A percentile compares a stretch with the other conserved stretches of the same genome.
These are phyloP conservation scores for Cataglyphis cursor DNA, from an alignment of 2,888 invertebrate genomes.

Conservation along the genomic window DNA sequence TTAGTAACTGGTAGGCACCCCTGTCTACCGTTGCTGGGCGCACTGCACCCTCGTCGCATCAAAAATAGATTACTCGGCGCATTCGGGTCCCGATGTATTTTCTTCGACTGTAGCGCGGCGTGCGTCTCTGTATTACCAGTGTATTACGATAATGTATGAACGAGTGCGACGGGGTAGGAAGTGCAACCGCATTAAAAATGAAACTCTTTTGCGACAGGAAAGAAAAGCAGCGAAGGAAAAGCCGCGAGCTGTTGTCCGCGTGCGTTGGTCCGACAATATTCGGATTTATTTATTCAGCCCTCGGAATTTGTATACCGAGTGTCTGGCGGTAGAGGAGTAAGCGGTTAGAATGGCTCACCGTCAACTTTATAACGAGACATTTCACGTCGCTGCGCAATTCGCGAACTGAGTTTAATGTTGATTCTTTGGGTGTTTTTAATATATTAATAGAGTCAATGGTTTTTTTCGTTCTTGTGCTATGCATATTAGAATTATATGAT, in stretches of 20 bases:
- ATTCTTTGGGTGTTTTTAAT: not conserved
- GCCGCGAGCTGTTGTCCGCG: conserved; percentile 36
- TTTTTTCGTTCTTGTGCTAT: not conserved
- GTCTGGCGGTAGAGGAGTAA: not conserved
- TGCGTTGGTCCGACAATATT: conserved; percentile 35
- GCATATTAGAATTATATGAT: not conserved
- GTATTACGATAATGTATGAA: conserved; percentile 53
- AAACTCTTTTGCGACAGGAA: conserved; percentile 23
- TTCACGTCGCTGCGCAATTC: conserved; percentile 5
- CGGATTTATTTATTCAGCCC: conserved; percentile 43
- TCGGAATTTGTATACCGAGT: conserved; percentile 40
- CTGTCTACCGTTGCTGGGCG: conserved; percentile 23
- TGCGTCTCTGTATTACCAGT: conserved; percentile 50
- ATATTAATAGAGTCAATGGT: not conserved
- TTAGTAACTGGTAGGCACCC: conserved; percentile 73
- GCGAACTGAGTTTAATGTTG: not conserved
- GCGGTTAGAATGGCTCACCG: not conserved
- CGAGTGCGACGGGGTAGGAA: conserved; percentile 30
- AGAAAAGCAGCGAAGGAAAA: conserved; percentile 36
- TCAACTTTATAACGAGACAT: conserved; percentile 26
- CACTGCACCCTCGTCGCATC: conserved; percentile 69
- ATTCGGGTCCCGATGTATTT: conserved; percentile 69
- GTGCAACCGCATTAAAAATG: conserved; percentile 55
- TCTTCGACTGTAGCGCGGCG: conserved; percentile 51
- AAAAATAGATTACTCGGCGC: conserved; percentile 75